Evolutionary conservation across 2,113 vertebrate species (phyloP), one percentile per base, ranked within the genome.

Genomic region (Gadus macrocephalus): DNA sequence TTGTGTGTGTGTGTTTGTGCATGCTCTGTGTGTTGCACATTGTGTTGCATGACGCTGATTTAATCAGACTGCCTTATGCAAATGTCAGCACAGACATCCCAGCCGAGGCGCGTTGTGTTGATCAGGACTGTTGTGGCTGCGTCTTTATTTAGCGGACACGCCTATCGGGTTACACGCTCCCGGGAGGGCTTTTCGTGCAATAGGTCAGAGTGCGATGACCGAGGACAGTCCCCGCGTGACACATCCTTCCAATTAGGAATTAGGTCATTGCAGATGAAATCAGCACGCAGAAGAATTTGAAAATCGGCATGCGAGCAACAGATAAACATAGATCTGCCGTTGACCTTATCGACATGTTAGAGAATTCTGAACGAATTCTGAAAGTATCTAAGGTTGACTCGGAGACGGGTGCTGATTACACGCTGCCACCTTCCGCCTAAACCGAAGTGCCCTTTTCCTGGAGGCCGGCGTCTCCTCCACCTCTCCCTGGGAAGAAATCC

Each of bases 61-160:
- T 71, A 64, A 70, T 56, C 17, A 73, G 73, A 59, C 62, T 73
- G 62, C 7, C 66, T 73, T 62, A 79, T 78, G 74, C 76, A 87
- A 89, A 85, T 86, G 85, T 88, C 86, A 85, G 73, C 80, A 73
- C 55, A 60, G 2, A 80, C 79, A 74, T 88, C 85, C 76, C 81
- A 65, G 82, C 73, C 20, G 62, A 87, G 81, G 62, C 73, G 58
- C 66, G 84, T 81, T 85, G 82, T 88, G 85, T 86, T 87, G 66
- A 82, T 87, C 80, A 78, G 81, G 74, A 79, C 78, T 80, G 85
- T 83, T 87, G 83, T 83, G 82, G 77, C 76, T 9, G 70, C 81
- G 76, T 79, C 84, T 90, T 88, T 87, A 87, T 90, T 86, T 90
- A 90, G 88, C 83, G 62, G 71, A 80, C 75, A 19, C 71, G 22